Conservation (phyloP, 2,113 vertebrate genomes). For the Mustela nigripes region DNA sequence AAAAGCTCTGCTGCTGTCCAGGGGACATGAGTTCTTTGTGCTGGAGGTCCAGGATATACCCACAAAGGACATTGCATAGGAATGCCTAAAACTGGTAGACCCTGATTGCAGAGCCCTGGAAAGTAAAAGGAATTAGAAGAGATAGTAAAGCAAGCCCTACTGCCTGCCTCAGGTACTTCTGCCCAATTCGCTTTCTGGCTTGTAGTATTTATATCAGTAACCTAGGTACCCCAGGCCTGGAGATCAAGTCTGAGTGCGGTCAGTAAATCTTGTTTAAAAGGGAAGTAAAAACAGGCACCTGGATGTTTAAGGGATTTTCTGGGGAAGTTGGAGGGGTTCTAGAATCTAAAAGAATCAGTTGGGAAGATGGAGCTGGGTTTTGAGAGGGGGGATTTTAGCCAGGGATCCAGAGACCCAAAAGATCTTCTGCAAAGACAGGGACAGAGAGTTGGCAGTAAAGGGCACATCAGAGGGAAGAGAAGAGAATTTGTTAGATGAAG, state of each 20-base stretch:
- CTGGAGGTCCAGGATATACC: neutral
- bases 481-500: neutral
- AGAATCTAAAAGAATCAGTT: neutral
- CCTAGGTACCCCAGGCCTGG: neutral
- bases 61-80: neutral
- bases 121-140: neutral
- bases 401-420: neutral
- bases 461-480: neutral
- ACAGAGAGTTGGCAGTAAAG: neutral
- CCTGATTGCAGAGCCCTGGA: neutral
- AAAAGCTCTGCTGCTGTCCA: neutral
- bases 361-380: neutral
- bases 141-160: neutral
- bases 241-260: neutral
- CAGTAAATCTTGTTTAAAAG: neutral
- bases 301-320: neutral
- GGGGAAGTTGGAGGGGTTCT: neutral
- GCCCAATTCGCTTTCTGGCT: neutral
- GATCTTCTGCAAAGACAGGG: neutral
- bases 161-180: neutral
- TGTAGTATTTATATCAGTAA: neutral
- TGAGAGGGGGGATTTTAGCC: neutral
- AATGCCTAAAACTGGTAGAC: neutral
- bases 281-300: neutral
- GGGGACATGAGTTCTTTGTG: neutral